phyloP scores from a whole-genome alignment of 2,113 vertebrate species.

The Sciurus niger region DNA sequence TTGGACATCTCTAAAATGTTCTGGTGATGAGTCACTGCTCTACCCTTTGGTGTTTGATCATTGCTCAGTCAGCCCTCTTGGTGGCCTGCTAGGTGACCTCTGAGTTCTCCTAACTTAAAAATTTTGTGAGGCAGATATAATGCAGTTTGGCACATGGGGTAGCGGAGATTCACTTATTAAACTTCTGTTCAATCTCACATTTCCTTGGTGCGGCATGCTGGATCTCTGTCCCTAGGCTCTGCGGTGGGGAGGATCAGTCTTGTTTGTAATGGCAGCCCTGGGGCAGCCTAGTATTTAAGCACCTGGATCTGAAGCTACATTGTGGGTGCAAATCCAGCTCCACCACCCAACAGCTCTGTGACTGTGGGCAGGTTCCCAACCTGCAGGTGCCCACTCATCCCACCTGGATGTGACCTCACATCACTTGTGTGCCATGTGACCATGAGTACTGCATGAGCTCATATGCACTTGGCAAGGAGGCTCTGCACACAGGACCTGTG shows the following conservation, averaged over 20 bases:
- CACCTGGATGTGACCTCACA: accelerated
- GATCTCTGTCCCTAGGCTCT: background rate
- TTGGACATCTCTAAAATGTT: background rate
- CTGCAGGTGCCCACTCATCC: background rate
- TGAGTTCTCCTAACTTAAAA: background rate
- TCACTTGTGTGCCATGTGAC: background rate
- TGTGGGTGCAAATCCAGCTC: background rate
- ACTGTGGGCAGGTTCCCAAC: background rate
- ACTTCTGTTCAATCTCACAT: accelerated
- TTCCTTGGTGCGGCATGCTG: background rate
- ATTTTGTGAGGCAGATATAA: background rate
- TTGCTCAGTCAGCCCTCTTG: accelerated
- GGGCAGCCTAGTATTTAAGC: background rate
- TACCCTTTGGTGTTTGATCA: no score
- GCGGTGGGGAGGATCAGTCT: background rate
- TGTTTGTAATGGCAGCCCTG: accelerated
- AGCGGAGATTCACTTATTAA: background rate
- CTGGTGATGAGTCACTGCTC: background rate
- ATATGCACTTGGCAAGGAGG: accelerated
- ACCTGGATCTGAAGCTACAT: background rate
- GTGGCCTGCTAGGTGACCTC: accelerated
- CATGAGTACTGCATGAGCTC: accelerated
- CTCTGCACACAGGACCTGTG: accelerated
- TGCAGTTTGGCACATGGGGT: background rate
- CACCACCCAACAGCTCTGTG: background rate